Base-by-base conservation (phyloP, 2,797 vertebrate genomes). In the Alcedo atthis region DNA sequence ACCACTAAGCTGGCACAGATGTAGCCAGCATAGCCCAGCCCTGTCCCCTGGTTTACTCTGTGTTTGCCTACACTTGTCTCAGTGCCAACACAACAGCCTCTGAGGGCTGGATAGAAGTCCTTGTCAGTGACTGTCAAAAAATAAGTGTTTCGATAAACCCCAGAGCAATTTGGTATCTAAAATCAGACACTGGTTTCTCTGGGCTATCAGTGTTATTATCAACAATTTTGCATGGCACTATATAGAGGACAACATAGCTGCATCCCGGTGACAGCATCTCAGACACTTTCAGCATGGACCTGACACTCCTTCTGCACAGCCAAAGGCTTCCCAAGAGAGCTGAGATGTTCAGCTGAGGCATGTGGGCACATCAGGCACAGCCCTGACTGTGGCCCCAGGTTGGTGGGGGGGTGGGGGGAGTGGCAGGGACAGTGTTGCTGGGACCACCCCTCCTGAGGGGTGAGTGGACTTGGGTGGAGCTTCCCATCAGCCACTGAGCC, bases 281-380 rank as follows among this genome's bases (percentile, higher is more conserved):
- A 42, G 35, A 9, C 20, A 9, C 53, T 64, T 69, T 42, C 70
- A n/a, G 35, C 49, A 17, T 11, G 64, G 69, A 54, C 17, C 28
- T 26, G 15, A 54, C 19, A 70, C 26, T 17, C 53, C 57, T 94
- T 77, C 69, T 70, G 30, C 30, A 12, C 40, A 69, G 43, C 57
- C 71, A n/a, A 46, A 73, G 30, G 22, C 25, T 28, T 32, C 57
- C 25, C 0, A 0, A 12, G 35, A 75, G 43, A 42, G 28, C 48
- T n/a, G 40, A 28, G 43, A 9, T 22, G 35, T 4, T 35, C 87
- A 85, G 26, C n/a, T 51, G 77, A 54, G 40, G 18, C 40, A 43
- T 2, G 5, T 1, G 6, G 28, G 21, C 54, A 35, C 1, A 0
- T 5, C 2, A 7, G 70, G 15, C 33, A 3, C 48, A 43, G 67